A percentile compares a stretch with the other conserved stretches of the same genome.
Conservation (phyloP, 2,888 invertebrate species). For the Dryocosmus kuriphilus region DNA sequence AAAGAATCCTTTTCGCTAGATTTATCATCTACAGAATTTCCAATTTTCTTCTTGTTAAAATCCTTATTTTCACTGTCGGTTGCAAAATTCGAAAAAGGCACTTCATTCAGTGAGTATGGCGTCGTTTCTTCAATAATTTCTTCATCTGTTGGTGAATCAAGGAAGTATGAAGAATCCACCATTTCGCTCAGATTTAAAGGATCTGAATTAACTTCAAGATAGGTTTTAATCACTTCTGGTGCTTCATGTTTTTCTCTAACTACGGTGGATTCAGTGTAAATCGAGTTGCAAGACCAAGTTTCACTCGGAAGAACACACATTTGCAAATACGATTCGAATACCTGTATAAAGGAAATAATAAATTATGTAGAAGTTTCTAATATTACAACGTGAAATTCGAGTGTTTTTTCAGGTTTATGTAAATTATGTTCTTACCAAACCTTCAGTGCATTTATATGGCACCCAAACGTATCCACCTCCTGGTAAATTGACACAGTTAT, state of each 20-base stretch:
- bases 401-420: neutral
- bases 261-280: conserved; percentile 50
- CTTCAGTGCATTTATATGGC: conserved; percentile 69
- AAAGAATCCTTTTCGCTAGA: neutral
- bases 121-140: conserved; percentile 19
- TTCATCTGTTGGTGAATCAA: neutral
- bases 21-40: neutral
- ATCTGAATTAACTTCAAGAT: conserved; percentile 12
- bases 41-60: neutral
- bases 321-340: conserved; percentile 70
- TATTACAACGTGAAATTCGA: neutral
- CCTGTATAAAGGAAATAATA: conserved; percentile 55
- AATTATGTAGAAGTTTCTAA: neutral
- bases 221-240: conserved; percentile 51
- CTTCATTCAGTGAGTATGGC: neutral
- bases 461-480: conserved; percentile 70
- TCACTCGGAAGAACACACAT: conserved; percentile 70
- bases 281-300: conserved; percentile 64
- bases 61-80: neutral
- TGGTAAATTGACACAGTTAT: conserved; percentile 71
- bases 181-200: conserved; percentile 38
- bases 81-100: neutral
- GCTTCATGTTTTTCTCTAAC: conserved; percentile 48
- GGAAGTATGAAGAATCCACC: conserved; percentile 35
- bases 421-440: conserved; percentile 65